Evolutionary conservation across 2,888 invertebrate species (phyloP), one percentile per base, ranked within the genome.

Genomic region (Azorinus chamasolen): DNA sequence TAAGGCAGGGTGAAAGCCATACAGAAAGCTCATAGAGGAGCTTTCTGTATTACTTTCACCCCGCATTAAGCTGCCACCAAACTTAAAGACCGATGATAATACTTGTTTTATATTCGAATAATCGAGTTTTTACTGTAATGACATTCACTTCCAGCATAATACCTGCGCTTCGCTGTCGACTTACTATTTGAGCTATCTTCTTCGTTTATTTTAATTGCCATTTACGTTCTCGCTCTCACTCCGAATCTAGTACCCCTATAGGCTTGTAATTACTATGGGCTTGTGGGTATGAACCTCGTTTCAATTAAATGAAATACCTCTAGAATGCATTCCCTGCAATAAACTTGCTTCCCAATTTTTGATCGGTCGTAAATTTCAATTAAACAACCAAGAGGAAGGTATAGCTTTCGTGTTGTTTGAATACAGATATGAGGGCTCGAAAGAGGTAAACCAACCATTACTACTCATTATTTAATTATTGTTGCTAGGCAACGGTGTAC

Each of bases 391-490:
- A 32, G 18, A 24, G n/a, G 12, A 46, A 37, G 25, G 25, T 57
- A 18, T 20, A 12, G 39, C 24, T 39, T 27, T 24, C 16, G 41
- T 41, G 51, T 66, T 39, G 48, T 66, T 66, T 57, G 48, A 70
- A 55, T 66, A 59, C 74, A 62, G 51, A 62, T 70, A 62, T 57
- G 61, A 53, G 79, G 74, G 57, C 64, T 74, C 74, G 39, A 68
- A 53, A 57, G 74, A 64, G 37, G 65, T 68, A 79, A 79, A 79
- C 70, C 25, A 65, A 70, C 54, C 74, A 74, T 74, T 63, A 61
- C 41, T 69, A 53, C 66, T 79, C 66, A 68, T 79, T 79, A 79
- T 74, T 79, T 74, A 74, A 79, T 79, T 79, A 79, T 59, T n/a
- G 79, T 79, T 74, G 74, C 79, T 48, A 37, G 43, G 79, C 74